Conservation (phyloP, 2,113 vertebrate species). For the Labeo rohita region DNA sequence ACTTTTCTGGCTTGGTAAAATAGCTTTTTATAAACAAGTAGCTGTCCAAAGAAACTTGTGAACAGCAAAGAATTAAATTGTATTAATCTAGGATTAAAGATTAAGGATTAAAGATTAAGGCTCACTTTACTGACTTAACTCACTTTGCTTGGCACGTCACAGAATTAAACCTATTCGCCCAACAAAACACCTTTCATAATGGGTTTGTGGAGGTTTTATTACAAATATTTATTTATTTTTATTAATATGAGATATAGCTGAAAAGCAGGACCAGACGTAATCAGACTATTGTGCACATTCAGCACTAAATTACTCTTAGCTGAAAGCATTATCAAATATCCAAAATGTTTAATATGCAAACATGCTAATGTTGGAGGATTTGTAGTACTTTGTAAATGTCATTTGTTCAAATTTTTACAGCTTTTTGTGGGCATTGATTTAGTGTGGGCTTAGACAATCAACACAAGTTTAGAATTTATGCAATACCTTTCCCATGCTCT, state of each 20-base stretch:
- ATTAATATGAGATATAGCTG: not conserved
- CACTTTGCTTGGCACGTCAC: not conserved
- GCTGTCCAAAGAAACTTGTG: conserved; percentile 5
- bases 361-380: not conserved
- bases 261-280: not conserved
- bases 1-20: not conserved
- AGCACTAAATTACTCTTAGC: not conserved
- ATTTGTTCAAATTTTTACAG: not conserved
- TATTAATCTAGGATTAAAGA: conserved; percentile 13
- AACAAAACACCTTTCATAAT: not conserved
- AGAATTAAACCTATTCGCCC: not conserved
- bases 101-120: not conserved
- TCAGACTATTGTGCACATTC: not conserved
- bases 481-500: not conserved
- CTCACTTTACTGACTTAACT: not conserved
- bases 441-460: not conserved
- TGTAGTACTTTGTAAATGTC: not conserved
- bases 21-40: not conserved
- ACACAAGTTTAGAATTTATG: not conserved
- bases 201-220: not conserved
- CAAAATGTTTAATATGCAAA: not conserved
- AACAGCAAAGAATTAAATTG: not conserved
- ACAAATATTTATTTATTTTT: not conserved
- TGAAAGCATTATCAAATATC: not conserved
- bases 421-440: not conserved